phyloP scores from a whole-genome alignment of 2,888 invertebrate genomes.

The Xanthorhoe spadicearia region DNA sequence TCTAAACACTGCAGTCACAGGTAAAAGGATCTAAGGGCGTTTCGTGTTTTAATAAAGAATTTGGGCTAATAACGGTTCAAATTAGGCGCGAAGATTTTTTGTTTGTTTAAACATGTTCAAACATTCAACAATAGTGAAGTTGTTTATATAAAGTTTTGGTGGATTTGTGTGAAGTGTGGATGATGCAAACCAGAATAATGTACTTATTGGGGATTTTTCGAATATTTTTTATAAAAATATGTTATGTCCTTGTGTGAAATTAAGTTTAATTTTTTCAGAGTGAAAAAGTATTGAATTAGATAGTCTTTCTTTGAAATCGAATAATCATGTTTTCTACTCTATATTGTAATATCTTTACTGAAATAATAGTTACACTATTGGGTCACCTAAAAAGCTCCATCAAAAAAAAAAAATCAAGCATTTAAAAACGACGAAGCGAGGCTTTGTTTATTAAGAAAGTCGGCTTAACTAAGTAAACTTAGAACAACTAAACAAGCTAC shows the following conservation, averaged over 20 bases:
- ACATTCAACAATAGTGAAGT: slow-evolving; percentile 44
- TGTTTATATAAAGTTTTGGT: slow-evolving; percentile 61
- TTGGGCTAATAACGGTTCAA: slow-evolving; percentile 63
- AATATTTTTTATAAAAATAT: background rate
- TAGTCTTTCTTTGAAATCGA: no score
- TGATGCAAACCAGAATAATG: background rate
- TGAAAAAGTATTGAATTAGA: no score
- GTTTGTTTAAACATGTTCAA: slow-evolving; percentile 51
- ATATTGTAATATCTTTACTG: no score
- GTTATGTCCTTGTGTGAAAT: background rate
- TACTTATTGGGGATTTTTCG: background rate
- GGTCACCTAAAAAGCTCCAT: no score
- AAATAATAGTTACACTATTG: no score
- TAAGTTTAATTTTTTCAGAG: no score
- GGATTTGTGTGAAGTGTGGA: slow-evolving; percentile 36
- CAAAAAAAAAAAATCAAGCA: no score
- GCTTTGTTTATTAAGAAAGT: background rate
- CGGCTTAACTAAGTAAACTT: background rate
- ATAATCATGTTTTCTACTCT: background rate
- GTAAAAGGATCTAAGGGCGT: slow-evolving; percentile 62
- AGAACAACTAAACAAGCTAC: background rate
- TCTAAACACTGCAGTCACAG: slow-evolving; percentile 43
- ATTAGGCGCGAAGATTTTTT: slow-evolving; percentile 72
- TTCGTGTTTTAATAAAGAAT: slow-evolving; percentile 70
- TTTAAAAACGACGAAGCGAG: no score